These are phyloP conservation scores for Caenorhabditis drosophilae DNA, from an alignment of 2,888 invertebrate genomes.

Conservation along the genomic window DNA sequence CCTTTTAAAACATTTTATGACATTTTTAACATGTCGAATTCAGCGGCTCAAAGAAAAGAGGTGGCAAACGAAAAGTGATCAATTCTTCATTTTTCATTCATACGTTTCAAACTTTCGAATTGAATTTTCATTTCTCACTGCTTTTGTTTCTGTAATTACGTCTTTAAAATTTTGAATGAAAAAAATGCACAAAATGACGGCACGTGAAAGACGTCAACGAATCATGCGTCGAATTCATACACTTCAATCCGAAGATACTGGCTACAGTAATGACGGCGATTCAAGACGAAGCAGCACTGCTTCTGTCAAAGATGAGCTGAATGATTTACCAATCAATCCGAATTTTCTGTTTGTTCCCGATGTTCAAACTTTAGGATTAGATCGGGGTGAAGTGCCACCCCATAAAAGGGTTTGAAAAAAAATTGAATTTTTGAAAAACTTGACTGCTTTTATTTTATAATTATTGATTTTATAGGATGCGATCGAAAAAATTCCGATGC, in stretches of 20 bases:
- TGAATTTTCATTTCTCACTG: no score
- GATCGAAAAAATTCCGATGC: constrained; percentile 67
- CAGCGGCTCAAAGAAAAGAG: no score
- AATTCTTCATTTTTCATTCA: no score
- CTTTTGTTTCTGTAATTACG: no score
- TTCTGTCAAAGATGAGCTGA: constrained; percentile 26
- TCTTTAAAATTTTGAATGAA: no score
- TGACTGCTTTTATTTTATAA: not conserved
- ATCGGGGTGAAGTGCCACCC: constrained; percentile 51
- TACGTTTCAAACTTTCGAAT: no score
- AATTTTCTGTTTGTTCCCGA: constrained; percentile 51
- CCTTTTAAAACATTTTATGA: no score
- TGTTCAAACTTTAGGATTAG: constrained; percentile 41
- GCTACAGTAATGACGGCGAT: constrained; percentile 39
- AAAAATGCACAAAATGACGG: constrained; percentile 35
- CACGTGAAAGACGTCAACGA: constrained; percentile 49
- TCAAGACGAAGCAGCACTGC: constrained; percentile 35
- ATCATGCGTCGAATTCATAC: constrained; percentile 57
- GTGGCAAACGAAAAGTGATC: no score
- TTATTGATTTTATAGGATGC: constrained; percentile 54
- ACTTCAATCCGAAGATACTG: constrained; percentile 49
- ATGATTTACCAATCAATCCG: constrained; percentile 40
- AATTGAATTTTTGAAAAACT: constrained; percentile 3
- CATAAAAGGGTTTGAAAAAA: constrained; percentile 50
- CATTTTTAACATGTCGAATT: no score